Base-by-base conservation (phyloP, 2,888 invertebrate species). In the Orgyia antiqua region DNA sequence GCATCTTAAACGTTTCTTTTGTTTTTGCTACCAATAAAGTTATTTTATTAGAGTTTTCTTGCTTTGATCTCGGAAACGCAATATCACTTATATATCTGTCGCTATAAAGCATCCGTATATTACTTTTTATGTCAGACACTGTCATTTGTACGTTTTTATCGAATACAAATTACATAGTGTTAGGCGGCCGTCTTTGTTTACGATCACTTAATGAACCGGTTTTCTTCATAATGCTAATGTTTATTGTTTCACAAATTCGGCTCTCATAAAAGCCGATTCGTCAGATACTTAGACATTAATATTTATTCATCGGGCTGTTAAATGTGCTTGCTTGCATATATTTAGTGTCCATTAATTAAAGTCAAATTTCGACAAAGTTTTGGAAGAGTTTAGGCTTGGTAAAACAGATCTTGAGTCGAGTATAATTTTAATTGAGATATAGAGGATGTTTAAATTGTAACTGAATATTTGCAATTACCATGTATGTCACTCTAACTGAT, bases 1-100 rank as follows among this genome's bases (percentile, higher is more conserved):
- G 68, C 54, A 55, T 59, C 61, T 73, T 75, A 74, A 80, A 73
- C 58, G 73, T 63, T 74, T 64, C 68, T 67, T 74, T 78, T 77
- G 27, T 74, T 77, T 74, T 78, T 62, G 56, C 51, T 57, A 58
- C 54, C 59, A 63, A 71, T 78, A 70, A 73, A 78, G 68, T 61
- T 38, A 58, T 63, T 71, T 68, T 66, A 70, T 56, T 62, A 57
- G 59, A 39, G 34, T 50, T 46, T 50, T 39, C 54, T 46, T 37
- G 46, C 66, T 69, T 70, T 69, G 66, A 68, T 66, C 59, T 63
- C 42, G 13, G 13, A 45, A 39, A 45, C 39, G 50, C 41, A 40
- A 52, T 52, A 52, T 51, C 48, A 52, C 46, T 46, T 38, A 52
- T 52, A 52, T 51, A 52, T 55, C 45, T 46, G 42, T 44, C 44